Evolutionary conservation across 1,140 invertebrate genomes (phyloP).

Genomic region (Triops longicaudatus): DNA sequence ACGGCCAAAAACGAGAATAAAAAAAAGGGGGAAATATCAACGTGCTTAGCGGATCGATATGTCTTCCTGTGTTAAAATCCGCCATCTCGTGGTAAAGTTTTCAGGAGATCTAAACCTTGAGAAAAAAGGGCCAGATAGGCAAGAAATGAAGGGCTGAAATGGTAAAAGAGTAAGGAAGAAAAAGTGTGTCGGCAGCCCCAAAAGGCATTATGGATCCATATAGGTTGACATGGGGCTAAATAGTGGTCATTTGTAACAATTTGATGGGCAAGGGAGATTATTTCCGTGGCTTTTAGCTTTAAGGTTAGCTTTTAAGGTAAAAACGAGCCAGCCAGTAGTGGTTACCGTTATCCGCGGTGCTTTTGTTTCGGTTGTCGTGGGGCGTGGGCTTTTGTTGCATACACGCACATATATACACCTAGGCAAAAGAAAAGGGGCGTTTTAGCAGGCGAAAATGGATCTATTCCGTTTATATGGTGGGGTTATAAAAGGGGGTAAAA

Average conservation of each 20-base stretch:
- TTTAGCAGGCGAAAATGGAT: not conserved
- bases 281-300: too few relatives aligned
- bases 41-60: too few relatives aligned
- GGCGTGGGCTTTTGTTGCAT: not conserved
- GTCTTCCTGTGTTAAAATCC: too few relatives aligned
- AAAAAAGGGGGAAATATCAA: too few relatives aligned
- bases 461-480: not conserved
- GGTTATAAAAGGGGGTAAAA: not conserved
- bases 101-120: too few relatives aligned
- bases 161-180: not conserved
- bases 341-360: too few relatives aligned
- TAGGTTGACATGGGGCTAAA: not conserved
- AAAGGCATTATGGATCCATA: not conserved
- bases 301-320: too few relatives aligned
- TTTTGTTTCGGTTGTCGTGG: not conserved
- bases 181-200: not conserved
- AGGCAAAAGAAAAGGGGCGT: not conserved
- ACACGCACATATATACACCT: too few relatives aligned
- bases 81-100: too few relatives aligned
- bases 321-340: too few relatives aligned
- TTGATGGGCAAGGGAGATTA: not conserved
- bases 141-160: too few relatives aligned
- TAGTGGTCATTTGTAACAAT: slow-evolving; percentile 11
- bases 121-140: too few relatives aligned
- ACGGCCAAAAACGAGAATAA: not conserved